A percentile compares a stretch with the other conserved stretches of the same genome.
phyloP scores from a whole-genome alignment of 2,113 vertebrate species.

The Gymnorhina tibicen region DNA sequence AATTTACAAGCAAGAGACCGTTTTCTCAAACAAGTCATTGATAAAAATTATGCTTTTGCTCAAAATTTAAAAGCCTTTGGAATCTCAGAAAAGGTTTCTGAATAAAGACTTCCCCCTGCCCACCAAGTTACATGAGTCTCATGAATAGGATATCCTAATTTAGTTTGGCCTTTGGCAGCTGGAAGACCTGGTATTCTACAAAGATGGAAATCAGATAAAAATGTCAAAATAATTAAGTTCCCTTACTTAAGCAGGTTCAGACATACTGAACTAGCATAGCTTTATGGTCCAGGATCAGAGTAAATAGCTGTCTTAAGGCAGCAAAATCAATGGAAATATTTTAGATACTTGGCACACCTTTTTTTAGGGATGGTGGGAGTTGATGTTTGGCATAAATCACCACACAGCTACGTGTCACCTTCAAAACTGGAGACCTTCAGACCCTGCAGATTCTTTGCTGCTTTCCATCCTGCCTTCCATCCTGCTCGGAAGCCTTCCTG shows the following conservation, averaged over 20 bases:
- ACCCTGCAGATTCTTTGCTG: background rate
- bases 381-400: constrained; percentile 12
- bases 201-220: background rate
- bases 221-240: background rate
- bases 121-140: background rate
- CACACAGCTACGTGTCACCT: background rate
- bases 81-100: background rate
- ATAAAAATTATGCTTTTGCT: background rate
- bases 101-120: background rate
- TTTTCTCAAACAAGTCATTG: background rate
- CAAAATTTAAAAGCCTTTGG: background rate
- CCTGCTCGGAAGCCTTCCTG: background rate
- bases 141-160: background rate
- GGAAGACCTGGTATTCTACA: background rate
- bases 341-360: background rate
- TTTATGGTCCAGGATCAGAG: background rate
- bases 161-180: background rate
- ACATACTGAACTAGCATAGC: background rate
- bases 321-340: background rate
- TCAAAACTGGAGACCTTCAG: background rate
- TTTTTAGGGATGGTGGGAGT: background rate
- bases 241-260: background rate
- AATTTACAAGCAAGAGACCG: background rate
- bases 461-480: background rate
- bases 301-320: background rate